These are phyloP conservation scores for Tragulus kanchil DNA, from an alignment of 2,113 vertebrate species.

Conservation along the genomic window DNA sequence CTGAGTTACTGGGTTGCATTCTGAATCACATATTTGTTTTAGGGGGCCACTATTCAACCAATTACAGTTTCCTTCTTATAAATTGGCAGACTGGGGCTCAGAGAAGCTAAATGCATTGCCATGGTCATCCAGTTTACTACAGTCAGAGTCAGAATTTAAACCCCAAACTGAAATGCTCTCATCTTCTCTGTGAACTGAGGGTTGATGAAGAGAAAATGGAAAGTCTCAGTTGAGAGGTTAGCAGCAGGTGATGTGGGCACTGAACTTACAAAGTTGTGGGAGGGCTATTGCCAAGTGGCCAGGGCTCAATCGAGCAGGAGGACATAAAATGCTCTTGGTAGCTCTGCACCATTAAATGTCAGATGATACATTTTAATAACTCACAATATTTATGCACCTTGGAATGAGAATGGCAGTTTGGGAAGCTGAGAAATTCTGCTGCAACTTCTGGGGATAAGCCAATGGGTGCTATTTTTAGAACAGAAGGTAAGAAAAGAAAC, in stretches of 20 bases:
- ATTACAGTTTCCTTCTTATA: background rate
- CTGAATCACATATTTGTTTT: background rate
- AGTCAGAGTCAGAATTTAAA: background rate
- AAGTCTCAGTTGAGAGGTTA: background rate
- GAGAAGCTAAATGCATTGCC: background rate
- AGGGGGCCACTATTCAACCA: background rate
- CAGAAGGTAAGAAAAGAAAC: background rate
- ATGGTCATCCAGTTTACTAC: background rate
- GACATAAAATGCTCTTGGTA: background rate
- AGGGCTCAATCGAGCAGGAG: background rate
- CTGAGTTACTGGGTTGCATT: background rate
- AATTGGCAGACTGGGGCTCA: conserved; percentile 7
- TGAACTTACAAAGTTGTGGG: background rate
- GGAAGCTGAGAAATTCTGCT: background rate
- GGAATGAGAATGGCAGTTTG: background rate
- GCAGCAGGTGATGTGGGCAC: background rate
- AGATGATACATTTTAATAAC: background rate
- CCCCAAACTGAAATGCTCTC: background rate
- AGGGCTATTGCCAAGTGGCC: background rate
- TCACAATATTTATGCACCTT: conserved; percentile 1
- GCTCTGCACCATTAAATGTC: background rate
- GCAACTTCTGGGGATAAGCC: background rate
- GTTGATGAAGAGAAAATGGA: background rate
- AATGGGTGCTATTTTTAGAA: background rate
- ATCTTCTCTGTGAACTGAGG: background rate